A percentile compares a stretch with the other conserved stretches of the same genome.
Evolutionary conservation across 2,113 vertebrate species (phyloP).

Genomic region (Zapornia atra): DNA sequence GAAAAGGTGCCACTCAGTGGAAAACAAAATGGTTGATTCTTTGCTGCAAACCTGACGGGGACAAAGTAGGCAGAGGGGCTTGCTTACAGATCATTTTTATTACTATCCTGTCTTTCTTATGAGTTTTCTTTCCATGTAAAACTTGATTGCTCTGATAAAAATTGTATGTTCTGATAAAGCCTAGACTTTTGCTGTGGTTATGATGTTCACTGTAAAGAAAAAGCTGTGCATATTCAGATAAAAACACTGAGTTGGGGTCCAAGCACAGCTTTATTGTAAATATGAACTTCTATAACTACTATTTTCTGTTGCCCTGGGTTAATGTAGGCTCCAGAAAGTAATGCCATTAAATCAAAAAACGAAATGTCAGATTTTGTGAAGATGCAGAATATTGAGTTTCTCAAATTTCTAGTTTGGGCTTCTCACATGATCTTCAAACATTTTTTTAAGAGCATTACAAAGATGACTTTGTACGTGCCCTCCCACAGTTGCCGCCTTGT

Average conservation of each 20-base stretch:
- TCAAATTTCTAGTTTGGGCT: background rate
- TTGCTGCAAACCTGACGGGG: background rate
- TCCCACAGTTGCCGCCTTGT: background rate
- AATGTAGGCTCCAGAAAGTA: background rate
- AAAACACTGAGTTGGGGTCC: background rate
- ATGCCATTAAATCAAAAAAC: background rate
- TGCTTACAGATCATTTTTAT: background rate
- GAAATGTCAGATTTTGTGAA: background rate
- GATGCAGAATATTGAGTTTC: background rate
- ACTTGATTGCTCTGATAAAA: background rate
- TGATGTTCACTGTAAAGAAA: background rate
- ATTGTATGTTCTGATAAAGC: background rate
- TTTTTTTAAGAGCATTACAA: background rate
- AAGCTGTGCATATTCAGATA: background rate
- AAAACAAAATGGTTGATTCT: background rate
- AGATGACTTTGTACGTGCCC: conserved; percentile 22
- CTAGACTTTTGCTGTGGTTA: background rate
- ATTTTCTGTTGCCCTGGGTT: background rate
- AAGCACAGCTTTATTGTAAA: background rate
- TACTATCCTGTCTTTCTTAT: background rate
- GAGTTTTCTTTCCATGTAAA: background rate
- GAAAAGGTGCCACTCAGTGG: background rate
- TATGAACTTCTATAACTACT: background rate
- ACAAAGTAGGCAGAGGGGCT: background rate
- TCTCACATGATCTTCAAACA: background rate